phyloP scores from a whole-genome alignment of 2,797 vertebrate species.

The Valencia hispanica region DNA sequence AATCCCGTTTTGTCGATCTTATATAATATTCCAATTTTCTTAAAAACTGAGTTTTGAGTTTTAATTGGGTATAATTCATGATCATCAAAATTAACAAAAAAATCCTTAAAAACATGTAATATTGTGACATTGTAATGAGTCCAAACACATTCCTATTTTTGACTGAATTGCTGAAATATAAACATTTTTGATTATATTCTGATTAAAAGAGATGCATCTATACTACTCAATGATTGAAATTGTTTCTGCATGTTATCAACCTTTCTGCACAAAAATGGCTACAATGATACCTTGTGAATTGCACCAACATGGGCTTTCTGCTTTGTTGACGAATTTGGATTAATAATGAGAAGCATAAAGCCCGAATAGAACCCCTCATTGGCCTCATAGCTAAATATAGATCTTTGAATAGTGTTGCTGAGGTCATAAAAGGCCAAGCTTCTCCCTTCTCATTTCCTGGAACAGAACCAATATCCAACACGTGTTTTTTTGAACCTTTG shows the following conservation, averaged over 20 bases:
- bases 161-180: not conserved
- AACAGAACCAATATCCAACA: conserved; percentile 7
- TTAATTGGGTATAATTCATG: no score
- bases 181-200: not conserved
- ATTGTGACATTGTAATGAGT: no score
- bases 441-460: conserved; percentile 31
- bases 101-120: not conserved
- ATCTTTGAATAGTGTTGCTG: conserved; percentile 27
- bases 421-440: conserved; percentile 36
- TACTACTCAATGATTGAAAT: not conserved
- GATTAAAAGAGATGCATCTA: not conserved
- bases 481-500: conserved; percentile 18
- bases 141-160: no score
- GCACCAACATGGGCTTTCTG: not conserved
- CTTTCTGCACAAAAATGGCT: not conserved
- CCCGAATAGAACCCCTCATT: conserved; percentile 3
- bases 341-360: conserved; percentile 30
- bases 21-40: not conserved
- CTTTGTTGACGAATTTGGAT: conserved; percentile 1
- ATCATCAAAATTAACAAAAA: not conserved
- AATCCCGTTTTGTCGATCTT: not conserved
- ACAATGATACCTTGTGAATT: not conserved
- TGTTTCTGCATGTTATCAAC: not conserved
- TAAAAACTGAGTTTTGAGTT: not conserved
- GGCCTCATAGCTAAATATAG: conserved; percentile 51